These are phyloP conservation scores for Novumbra hubbsi DNA, from an alignment of 2,797 vertebrate genomes.

Conservation along the genomic window DNA sequence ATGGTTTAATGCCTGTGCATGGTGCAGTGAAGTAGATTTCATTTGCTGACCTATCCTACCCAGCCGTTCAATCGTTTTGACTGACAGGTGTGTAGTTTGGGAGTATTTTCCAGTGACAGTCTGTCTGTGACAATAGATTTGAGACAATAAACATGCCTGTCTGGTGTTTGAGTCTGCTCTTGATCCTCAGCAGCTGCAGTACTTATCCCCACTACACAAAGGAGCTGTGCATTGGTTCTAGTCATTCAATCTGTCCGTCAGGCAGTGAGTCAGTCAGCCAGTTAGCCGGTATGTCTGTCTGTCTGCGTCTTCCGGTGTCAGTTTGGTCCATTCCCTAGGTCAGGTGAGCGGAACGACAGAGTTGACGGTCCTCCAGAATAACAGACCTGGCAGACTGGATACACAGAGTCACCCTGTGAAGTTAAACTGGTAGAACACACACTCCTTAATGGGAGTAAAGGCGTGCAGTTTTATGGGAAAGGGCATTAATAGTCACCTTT, in stretches of 20 bases:
- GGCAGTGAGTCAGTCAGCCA: not conserved
- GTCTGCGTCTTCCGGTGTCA: not conserved
- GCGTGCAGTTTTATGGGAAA: slow-evolving; percentile 23
- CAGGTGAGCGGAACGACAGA: not conserved
- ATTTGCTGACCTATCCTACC: not conserved
- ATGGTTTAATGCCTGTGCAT: not conserved
- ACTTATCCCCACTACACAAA: not conserved
- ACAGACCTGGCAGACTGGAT: not conserved
- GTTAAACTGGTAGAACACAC: not conserved
- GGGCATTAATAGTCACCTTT: slow-evolving; percentile 35
- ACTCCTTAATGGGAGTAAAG: not conserved
- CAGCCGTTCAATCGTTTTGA: not conserved
- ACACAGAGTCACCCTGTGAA: not conserved
- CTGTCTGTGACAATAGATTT: slow-evolving; percentile 31
- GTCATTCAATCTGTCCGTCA: slow-evolving; percentile 23
- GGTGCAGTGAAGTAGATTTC: not conserved
- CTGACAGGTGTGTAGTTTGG: not conserved
- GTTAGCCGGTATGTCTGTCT: not conserved
- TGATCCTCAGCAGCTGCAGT: slow-evolving; percentile 18
- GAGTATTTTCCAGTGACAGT: not conserved
- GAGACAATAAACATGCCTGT: slow-evolving; percentile 21
- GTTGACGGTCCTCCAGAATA: not conserved
- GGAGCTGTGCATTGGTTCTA: slow-evolving; percentile 28
- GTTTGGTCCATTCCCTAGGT: not conserved
- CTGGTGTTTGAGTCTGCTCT: slow-evolving; percentile 5